A percentile compares a stretch with the other conserved stretches of the same genome.
These are phyloP conservation scores for Phengaris arion DNA, from an alignment of 2,888 invertebrate genomes.

Conservation along the genomic window DNA sequence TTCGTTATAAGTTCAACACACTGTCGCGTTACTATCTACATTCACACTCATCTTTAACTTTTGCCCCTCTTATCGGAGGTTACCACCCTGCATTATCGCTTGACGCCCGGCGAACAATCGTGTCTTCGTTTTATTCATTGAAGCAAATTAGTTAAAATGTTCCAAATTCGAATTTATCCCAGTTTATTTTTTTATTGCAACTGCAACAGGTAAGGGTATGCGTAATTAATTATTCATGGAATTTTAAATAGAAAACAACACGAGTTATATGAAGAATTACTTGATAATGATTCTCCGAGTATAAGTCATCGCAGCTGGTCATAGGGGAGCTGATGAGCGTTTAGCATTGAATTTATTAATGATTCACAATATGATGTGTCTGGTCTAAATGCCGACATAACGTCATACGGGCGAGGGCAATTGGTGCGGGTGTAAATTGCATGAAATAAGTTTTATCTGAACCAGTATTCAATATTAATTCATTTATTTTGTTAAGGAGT, in stretches of 20 bases:
- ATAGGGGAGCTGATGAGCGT: constrained; percentile 43
- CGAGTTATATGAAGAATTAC: constrained; percentile 18
- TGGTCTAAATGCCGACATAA: constrained; percentile 46
- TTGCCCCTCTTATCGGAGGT: constrained; percentile 63
- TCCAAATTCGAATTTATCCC: background rate
- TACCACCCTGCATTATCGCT: constrained; percentile 67
- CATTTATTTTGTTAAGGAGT: background rate
- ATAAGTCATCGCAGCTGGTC: constrained; percentile 34
- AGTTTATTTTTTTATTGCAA: background rate
- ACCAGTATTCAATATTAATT: constrained; percentile 35
- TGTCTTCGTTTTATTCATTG: constrained; percentile 61
- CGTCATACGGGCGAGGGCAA: constrained; percentile 42
- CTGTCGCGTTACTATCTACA: constrained; percentile 62
- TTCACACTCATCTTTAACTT: constrained; percentile 66
- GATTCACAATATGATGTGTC: constrained; percentile 42
- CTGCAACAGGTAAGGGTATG: background rate
- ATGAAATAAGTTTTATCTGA: constrained; percentile 39
- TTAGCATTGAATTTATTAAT: constrained; percentile 39
- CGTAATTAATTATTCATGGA: background rate
- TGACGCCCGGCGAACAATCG: constrained; percentile 56
- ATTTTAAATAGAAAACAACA: background rate
- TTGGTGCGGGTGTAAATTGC: constrained; percentile 35
- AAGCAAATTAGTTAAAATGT: constrained; percentile 42
- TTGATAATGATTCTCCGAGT: constrained; percentile 33
- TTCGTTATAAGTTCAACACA: constrained; percentile 64